Conservation (phyloP, 2,888 invertebrate genomes). For the Troides oblongomaculatus region DNA sequence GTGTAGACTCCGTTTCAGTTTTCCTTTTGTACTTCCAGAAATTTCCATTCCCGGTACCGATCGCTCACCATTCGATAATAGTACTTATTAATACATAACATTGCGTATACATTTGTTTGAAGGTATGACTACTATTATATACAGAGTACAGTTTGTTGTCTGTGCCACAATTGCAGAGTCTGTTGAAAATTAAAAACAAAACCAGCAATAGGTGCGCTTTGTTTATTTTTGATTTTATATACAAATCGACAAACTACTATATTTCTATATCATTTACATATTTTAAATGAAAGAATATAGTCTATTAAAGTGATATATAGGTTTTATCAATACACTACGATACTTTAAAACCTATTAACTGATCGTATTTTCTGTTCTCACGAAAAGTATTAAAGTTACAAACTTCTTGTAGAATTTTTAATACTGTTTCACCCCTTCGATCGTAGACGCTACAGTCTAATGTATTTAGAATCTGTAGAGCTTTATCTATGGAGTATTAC, state of each 20-base stretch:
- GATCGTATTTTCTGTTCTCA: conserved; percentile 27
- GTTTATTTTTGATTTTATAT: too few species aligned
- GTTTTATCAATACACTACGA: too few species aligned
- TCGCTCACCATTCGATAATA: neutral
- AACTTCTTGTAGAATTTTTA: conserved; percentile 70
- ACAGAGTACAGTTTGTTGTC: too few species aligned
- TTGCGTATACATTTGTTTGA: neutral
- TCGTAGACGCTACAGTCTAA: conserved; percentile 65
- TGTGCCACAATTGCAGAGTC: too few species aligned
- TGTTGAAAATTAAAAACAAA: too few species aligned
- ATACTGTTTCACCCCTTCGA: conserved; percentile 60
- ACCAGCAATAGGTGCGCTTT: too few species aligned
- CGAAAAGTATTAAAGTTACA: conserved; percentile 50
- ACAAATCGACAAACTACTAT: too few species aligned
- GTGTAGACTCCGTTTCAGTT: conserved; percentile 20
- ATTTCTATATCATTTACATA: too few species aligned
- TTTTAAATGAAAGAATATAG: too few species aligned
- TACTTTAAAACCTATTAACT: neutral
- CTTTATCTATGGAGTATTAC: conserved; percentile 77
- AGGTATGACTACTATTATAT: neutral
- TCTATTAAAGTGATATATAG: too few species aligned
- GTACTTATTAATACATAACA: neutral
- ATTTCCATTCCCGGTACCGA: conserved; percentile 20
- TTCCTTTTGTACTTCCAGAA: conserved; percentile 25
- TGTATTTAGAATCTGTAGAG: conserved; percentile 78